phyloP scores from a whole-genome alignment of 2,888 invertebrate genomes.

The Andrena hattorfiana region DNA sequence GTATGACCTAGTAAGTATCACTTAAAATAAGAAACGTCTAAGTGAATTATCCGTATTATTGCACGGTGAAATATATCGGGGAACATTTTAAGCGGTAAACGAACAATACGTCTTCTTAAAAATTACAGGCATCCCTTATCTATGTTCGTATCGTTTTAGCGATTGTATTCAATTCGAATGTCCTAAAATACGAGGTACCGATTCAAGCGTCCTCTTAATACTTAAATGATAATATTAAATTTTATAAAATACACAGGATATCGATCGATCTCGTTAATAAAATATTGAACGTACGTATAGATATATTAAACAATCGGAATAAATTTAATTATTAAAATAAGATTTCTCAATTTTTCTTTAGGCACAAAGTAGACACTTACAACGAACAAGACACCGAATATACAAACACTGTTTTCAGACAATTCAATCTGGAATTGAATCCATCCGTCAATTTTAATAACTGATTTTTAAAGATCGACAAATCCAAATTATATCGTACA shows the following conservation, averaged over 20 bases:
- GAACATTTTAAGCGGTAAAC: conserved; percentile 47
- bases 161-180: conserved; percentile 45
- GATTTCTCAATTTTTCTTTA: conserved; percentile 27
- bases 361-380: conserved; percentile 60
- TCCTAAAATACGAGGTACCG: conserved; percentile 35
- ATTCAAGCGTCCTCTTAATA: conserved; percentile 25
- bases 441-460: conserved; percentile 11
- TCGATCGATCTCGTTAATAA: conserved; percentile 28
- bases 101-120: conserved; percentile 39
- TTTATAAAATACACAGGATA: conserved; percentile 41
- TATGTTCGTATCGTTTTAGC: conserved; percentile 27
- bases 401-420: conserved; percentile 24
- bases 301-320: conserved; percentile 48
- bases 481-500: conserved; percentile 14
- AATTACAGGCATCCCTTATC: conserved; percentile 28
- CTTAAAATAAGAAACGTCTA: conserved; percentile 52
- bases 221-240: conserved; percentile 45
- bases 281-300: conserved; percentile 41
- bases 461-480: conserved; percentile 23
- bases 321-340: conserved; percentile 50
- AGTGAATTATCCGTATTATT: conserved; percentile 61
- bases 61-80: conserved; percentile 51
- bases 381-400: conserved; percentile 44
- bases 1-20: conserved; percentile 30
- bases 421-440: neutral